Evolutionary conservation across 2,888 invertebrate genomes (phyloP).

Genomic region (Minunthozetes semirufus): DNA sequence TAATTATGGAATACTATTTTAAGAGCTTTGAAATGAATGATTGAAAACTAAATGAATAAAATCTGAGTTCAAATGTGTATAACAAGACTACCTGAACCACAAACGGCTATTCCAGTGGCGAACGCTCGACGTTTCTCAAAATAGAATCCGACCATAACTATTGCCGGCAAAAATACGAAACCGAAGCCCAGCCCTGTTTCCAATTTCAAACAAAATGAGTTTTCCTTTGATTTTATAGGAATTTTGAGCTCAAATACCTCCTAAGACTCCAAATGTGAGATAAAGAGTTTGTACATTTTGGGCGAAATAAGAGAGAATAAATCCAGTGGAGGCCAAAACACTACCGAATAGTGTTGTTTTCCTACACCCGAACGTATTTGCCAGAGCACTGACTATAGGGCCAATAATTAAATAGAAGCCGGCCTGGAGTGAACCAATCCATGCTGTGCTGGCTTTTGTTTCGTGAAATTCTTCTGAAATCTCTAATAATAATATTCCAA

Average conservation of each 20-base stretch:
- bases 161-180: conserved; percentile 88
- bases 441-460: conserved; percentile 78
- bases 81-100: conserved; percentile 67
- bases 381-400: conserved; percentile 75
- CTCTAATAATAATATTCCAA: conserved; percentile 80
- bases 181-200: conserved; percentile 73
- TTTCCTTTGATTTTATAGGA: not conserved
- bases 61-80: not conserved
- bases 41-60: not conserved
- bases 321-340: conserved; percentile 71
- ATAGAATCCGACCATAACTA: conserved; percentile 93
- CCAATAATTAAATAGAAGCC: conserved; percentile 76
- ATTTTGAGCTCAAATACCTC: conserved; percentile 36
- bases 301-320: conserved; percentile 55
- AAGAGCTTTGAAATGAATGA: conserved; percentile 9
- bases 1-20: not conserved
- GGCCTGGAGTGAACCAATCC: conserved; percentile 88
- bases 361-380: conserved; percentile 91
- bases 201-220: conserved; percentile 40
- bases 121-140: conserved; percentile 90
- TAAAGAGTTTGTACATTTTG: conserved; percentile 51
- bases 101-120: conserved; percentile 78
- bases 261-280: conserved; percentile 51
- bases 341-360: conserved; percentile 87
- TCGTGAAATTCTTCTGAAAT: conserved; percentile 73